Conservation (phyloP, 2,113 vertebrate genomes). For the Coryphaenoides rupestris region DNA sequence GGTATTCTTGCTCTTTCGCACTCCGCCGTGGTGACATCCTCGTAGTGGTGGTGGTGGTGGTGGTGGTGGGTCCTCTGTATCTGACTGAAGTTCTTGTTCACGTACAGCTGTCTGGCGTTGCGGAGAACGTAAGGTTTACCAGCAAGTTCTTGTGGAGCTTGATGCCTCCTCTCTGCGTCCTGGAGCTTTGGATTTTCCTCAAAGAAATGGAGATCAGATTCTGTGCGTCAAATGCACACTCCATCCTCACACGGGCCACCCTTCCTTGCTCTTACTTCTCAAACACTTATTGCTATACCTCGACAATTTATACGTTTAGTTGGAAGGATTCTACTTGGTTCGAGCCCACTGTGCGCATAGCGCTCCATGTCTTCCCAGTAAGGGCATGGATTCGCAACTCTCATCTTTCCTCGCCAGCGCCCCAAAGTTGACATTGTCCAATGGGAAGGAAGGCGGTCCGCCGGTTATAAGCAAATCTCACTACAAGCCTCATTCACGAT, state of each 20-base stretch:
- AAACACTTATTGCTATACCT: conserved; percentile 33
- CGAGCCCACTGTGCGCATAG: conserved; percentile 68
- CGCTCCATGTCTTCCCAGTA: conserved; percentile 65
- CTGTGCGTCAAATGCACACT: conserved; percentile 90
- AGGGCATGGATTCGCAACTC: conserved; percentile 73
- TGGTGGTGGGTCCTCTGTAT: conserved; percentile 76
- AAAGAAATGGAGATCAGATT: conserved; percentile 90
- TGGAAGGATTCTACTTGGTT: conserved; percentile 53
- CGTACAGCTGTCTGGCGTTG: conserved; percentile 90
- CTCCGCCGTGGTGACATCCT: conserved; percentile 65
- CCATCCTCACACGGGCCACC: conserved; percentile 73
- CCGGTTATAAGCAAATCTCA: conserved; percentile 81
- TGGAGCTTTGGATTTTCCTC: conserved; percentile 93
- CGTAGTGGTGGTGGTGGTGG: conserved; percentile 64
- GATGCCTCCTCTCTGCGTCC: conserved; percentile 90
- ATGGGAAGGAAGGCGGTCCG: conserved; percentile 83
- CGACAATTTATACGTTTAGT: conserved; percentile 46
- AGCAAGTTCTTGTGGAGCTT: conserved; percentile 95
- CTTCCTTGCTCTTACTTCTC: conserved; percentile 35
- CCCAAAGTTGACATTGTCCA: conserved; percentile 66
- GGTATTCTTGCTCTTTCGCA: conserved; percentile 71
- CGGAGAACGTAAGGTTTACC: conserved; percentile 90
- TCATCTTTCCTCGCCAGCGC: conserved; percentile 70
- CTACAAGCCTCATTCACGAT: conserved; percentile 63
- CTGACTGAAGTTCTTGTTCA: conserved; percentile 87